Evolutionary conservation across 2,888 invertebrate species (phyloP).

Genomic region (Myathropa florea): DNA sequence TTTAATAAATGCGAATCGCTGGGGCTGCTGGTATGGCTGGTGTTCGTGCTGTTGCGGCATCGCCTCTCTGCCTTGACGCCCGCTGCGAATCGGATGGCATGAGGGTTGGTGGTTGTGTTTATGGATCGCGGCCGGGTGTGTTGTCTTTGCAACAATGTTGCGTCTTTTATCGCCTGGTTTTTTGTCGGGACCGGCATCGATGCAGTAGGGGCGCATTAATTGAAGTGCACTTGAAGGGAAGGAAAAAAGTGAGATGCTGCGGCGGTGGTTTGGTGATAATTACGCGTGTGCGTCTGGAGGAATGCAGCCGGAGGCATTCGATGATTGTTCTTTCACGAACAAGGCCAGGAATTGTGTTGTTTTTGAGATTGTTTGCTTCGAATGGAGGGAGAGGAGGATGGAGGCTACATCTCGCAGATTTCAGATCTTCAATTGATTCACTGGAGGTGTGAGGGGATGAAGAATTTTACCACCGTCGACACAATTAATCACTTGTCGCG

Average conservation of each 20-base stretch:
- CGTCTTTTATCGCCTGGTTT: background rate
- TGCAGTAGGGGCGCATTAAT: background rate
- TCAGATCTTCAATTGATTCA: too few species aligned
- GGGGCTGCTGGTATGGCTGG: background rate
- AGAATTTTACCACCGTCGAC: too few species aligned
- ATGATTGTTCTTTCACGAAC: background rate
- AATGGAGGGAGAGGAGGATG: too few species aligned
- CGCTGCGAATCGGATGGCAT: background rate
- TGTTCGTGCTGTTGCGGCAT: background rate
- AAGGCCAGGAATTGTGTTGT: background rate
- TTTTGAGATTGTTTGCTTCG: background rate
- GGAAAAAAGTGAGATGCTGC: background rate
- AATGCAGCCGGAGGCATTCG: background rate
- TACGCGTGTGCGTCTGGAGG: background rate
- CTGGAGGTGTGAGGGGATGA: too few species aligned
- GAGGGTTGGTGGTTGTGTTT: constrained; percentile 2
- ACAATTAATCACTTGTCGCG: too few species aligned
- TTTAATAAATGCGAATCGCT: constrained; percentile 32
- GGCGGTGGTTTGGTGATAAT: background rate
- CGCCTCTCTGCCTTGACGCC: background rate
- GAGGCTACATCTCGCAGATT: too few species aligned
- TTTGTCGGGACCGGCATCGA: background rate
- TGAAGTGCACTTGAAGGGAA: background rate
- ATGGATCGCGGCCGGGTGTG: constrained; percentile 27
- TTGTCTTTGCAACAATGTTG: constrained; percentile 28